These are phyloP conservation scores for Nanger granti DNA, from an alignment of 2,113 vertebrate species.

Conservation along the genomic window DNA sequence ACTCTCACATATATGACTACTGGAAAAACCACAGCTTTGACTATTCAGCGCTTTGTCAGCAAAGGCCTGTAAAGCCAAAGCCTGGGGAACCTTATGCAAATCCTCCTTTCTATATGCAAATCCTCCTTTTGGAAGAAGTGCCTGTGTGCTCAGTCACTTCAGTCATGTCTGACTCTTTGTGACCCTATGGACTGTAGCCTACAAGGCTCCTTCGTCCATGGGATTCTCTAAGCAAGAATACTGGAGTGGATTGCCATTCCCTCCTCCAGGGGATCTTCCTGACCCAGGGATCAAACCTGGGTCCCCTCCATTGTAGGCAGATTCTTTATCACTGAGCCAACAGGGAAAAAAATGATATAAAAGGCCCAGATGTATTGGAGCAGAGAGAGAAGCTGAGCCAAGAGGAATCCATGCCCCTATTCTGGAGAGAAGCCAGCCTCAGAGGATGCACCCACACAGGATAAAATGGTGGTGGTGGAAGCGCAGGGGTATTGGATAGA, in stretches of 20 bases:
- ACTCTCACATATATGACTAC: neutral
- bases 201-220: neutral
- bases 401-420: neutral
- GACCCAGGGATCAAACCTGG: neutral
- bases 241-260: neutral
- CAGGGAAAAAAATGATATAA: neutral
- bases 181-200: neutral
- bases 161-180: neutral
- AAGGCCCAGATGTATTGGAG: neutral
- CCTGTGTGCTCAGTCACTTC: neutral
- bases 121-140: neutral
- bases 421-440: neutral
- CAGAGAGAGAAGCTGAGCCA: neutral
- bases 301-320: neutral
- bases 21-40: neutral
- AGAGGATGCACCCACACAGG: neutral
- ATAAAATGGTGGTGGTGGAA: neutral
- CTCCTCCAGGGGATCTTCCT: neutral
- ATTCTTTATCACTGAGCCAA: neutral
- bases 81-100: neutral
- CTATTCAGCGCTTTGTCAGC: neutral
- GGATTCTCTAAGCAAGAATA: neutral
- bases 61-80: neutral
- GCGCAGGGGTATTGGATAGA: fast-evolving
- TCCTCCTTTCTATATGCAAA: fast-evolving